phyloP scores from a whole-genome alignment of 2,888 invertebrate genomes.

The Cacoxenus indagator region DNA sequence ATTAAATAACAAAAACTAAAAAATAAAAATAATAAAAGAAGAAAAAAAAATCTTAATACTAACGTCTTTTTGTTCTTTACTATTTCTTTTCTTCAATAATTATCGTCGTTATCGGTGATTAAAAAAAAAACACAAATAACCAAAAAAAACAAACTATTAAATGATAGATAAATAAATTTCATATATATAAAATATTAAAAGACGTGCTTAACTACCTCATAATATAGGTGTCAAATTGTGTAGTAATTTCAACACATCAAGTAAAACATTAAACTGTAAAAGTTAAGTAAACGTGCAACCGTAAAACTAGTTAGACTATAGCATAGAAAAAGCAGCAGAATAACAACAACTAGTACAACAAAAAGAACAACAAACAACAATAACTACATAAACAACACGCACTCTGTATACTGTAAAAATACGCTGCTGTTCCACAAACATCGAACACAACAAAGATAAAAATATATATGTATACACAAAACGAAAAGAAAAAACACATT shows the following conservation, averaged over 20 bases:
- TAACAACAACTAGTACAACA: not conserved
- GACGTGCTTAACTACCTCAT: too few relatives aligned
- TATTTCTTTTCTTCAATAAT: not conserved
- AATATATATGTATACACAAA: too few relatives aligned
- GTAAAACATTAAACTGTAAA: not conserved
- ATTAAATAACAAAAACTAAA: not conserved
- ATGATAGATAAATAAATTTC: not conserved
- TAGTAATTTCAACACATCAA: not conserved
- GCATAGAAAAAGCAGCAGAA: not conserved
- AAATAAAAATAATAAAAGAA: not conserved
- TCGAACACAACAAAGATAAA: not conserved
- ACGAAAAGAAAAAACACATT: too few relatives aligned
- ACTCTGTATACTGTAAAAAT: not conserved
- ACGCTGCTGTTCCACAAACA: not conserved
- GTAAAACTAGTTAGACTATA: not conserved
- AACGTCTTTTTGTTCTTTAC: not conserved
- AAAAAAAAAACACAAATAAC: not conserved
- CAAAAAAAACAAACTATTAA: not conserved
- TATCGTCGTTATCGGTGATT: not conserved
- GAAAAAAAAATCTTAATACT: not conserved
- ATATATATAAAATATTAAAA: too few relatives aligned
- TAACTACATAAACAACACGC: not conserved
- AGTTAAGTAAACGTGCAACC: not conserved
- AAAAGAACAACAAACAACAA: constrained; percentile 2
- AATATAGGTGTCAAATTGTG: constrained; percentile 6